Percentiles rank a stretch among this genome's conserved stretches.
Evolutionary conservation across 1,140 invertebrate species (phyloP).

Genomic region (Platyura marginata): DNA sequence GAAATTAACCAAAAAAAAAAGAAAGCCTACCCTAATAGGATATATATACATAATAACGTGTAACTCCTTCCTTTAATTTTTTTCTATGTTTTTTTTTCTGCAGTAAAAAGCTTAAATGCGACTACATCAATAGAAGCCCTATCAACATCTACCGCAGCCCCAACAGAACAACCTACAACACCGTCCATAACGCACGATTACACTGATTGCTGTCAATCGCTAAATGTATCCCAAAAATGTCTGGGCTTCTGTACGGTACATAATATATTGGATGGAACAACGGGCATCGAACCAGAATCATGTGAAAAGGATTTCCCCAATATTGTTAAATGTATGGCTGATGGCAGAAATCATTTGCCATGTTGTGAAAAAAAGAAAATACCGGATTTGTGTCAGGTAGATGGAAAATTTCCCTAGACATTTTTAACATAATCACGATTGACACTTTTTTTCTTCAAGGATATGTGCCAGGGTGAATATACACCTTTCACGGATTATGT

Average conservation of each 20-base stretch:
- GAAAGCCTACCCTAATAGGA: too few relatives aligned
- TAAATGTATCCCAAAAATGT: conserved; percentile 46
- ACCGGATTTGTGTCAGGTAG: conserved; percentile 45
- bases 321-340: conserved; percentile 55
- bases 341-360: conserved; percentile 65
- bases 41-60: too few relatives aligned
- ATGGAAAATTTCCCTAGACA: background rate
- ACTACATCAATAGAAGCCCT: conserved; percentile 21
- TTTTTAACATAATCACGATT: background rate
- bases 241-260: conserved; percentile 67
- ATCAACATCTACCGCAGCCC: conserved; percentile 22
- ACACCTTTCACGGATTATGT: conserved; percentile 65
- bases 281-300: conserved; percentile 53
- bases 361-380: conserved; percentile 62
- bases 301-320: conserved; percentile 57
- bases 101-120: conserved; percentile 1
- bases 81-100: too few relatives aligned
- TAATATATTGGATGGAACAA: conserved; percentile 58
- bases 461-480: conserved; percentile 68
- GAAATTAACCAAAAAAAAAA: too few relatives aligned
- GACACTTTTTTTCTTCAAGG: conserved; percentile 26
- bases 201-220: conserved; percentile 49
- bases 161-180: conserved; percentile 16
- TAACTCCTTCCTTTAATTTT: too few relatives aligned
- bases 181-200: conserved; percentile 40